Percentiles rank a stretch among this genome's conserved stretches.
Evolutionary conservation across 1,140 invertebrate genomes (phyloP).

Genomic region (Ostrea edulis): DNA sequence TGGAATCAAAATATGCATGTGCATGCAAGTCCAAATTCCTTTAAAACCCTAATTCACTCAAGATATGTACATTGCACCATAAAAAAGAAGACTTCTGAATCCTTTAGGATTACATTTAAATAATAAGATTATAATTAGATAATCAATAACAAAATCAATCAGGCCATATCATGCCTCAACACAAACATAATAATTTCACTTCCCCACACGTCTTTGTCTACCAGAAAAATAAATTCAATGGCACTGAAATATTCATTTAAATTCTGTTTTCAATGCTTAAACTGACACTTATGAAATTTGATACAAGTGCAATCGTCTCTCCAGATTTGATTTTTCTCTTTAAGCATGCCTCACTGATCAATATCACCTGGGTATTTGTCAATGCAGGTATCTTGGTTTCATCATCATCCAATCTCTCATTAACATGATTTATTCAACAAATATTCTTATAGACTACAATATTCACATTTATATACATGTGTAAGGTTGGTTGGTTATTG

Average conservation of each 20-base stretch:
- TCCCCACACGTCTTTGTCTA: not conserved
- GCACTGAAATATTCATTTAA: constrained; percentile 36
- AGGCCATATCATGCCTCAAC: not conserved
- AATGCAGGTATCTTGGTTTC: not conserved
- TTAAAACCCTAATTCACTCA: not conserved
- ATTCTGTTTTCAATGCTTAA: constrained; percentile 14
- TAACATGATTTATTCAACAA: not conserved
- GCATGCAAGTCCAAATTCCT: not conserved
- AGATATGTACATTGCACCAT: not conserved
- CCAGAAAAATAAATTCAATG: not conserved
- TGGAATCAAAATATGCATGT: not conserved
- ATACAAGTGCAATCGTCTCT: not conserved
- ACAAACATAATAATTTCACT: constrained; percentile 6
- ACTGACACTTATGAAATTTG: not conserved
- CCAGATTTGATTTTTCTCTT: not conserved
- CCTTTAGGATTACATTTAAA: not conserved
- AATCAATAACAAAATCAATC: constrained; percentile 8
- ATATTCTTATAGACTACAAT: not conserved
- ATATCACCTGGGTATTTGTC: not conserved
- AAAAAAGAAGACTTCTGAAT: not conserved
- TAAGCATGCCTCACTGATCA: not conserved
- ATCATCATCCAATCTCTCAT: not conserved
- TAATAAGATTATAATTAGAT: not conserved
- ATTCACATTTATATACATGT: too few species aligned
- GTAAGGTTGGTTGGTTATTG: too few species aligned